These are phyloP conservation scores for Phortica variegata DNA, from an alignment of 1,140 invertebrate genomes.

Conservation along the genomic window DNA sequence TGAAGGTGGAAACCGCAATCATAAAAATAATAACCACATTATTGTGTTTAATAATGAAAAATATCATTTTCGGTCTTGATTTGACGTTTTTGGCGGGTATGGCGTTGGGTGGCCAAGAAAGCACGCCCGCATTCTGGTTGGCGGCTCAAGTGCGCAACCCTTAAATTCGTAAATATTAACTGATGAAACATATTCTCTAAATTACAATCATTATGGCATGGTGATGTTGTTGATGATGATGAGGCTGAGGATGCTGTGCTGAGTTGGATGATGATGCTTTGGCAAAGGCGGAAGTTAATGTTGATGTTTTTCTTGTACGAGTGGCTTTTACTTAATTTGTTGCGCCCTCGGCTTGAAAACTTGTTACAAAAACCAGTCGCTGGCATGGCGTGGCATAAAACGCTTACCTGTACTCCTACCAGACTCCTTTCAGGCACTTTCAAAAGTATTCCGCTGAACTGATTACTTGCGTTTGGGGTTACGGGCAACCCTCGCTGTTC, in stretches of 20 bases:
- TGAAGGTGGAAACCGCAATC: conserved; percentile 37
- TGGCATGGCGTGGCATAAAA: conserved; percentile 21
- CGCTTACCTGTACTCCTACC: too few species aligned
- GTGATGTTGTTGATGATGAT: conserved; percentile 14
- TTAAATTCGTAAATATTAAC: conserved; percentile 38
- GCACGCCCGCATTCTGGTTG: conserved; percentile 43
- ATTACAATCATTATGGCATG: conserved; percentile 40
- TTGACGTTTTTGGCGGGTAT: conserved; percentile 44
- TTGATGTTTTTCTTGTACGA: conserved; percentile 28
- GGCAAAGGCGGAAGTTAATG: conserved; percentile 3
- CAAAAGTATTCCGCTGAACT: too few species aligned
- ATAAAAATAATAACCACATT: conserved; percentile 56
- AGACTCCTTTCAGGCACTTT: conserved; percentile 29
- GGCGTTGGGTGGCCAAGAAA: too few species aligned
- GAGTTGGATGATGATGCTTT: too few species aligned
- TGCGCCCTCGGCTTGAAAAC: conserved; percentile 22
- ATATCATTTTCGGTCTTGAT: conserved; percentile 53
- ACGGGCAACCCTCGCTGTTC: conserved; percentile 16
- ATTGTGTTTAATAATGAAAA: conserved; percentile 57
- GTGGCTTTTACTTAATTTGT: conserved; percentile 52
- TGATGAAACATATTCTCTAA: conserved; percentile 45
- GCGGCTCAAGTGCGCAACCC: conserved; percentile 34
- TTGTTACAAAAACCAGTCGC: conserved; percentile 29
- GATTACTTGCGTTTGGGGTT: conserved; percentile 26
- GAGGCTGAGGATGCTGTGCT: conserved; percentile 4